Evolutionary conservation across 2,888 invertebrate genomes (phyloP).

Genomic region (Yponomeuta sedellus): DNA sequence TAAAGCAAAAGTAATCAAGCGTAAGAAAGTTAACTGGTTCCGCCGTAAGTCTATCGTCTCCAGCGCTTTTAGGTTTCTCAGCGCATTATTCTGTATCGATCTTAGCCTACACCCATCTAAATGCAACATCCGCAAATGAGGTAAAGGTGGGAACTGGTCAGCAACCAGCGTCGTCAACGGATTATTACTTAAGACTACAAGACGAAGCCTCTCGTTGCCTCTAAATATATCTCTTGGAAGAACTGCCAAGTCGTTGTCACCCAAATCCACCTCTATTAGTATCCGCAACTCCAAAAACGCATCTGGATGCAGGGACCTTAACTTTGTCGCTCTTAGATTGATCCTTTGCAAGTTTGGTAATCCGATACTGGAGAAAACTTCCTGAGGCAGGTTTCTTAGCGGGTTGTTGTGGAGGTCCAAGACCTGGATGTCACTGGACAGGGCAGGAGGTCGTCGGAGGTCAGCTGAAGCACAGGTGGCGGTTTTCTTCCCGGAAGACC

Average conservation of each 20-base stretch:
- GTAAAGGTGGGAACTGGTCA: slow-evolving; percentile 88
- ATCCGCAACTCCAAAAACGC: slow-evolving; percentile 92
- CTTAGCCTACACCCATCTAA: slow-evolving; percentile 87
- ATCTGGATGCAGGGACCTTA: slow-evolving; percentile 86
- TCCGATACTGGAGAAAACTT: slow-evolving; percentile 86
- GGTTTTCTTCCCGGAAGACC: slow-evolving; percentile 94
- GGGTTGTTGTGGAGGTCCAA: slow-evolving; percentile 89
- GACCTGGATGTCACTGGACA: slow-evolving; percentile 77
- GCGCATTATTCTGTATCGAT: slow-evolving; percentile 84
- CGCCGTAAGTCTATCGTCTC: slow-evolving; percentile 87
- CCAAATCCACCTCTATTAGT: slow-evolving; percentile 90
- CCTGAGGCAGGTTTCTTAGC: slow-evolving; percentile 83
- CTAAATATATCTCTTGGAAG: slow-evolving; percentile 87
- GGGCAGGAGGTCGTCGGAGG: slow-evolving; percentile 84
- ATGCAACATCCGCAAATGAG: slow-evolving; percentile 87
- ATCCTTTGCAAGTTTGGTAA: slow-evolving; percentile 90
- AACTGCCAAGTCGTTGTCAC: slow-evolving; percentile 85
- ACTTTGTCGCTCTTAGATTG: slow-evolving; percentile 84
- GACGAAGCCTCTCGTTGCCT: slow-evolving; percentile 88
- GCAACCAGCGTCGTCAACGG: slow-evolving; percentile 83
- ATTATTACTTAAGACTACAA: slow-evolving; percentile 88
- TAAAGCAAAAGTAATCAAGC: slow-evolving; percentile 79
- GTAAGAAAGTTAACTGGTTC: slow-evolving; percentile 83
- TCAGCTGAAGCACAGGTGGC: slow-evolving; percentile 90
- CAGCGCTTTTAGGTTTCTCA: slow-evolving; percentile 84